Base-by-base conservation (phyloP, 2,797 vertebrate genomes). In the Mormyrops attenuatus region DNA sequence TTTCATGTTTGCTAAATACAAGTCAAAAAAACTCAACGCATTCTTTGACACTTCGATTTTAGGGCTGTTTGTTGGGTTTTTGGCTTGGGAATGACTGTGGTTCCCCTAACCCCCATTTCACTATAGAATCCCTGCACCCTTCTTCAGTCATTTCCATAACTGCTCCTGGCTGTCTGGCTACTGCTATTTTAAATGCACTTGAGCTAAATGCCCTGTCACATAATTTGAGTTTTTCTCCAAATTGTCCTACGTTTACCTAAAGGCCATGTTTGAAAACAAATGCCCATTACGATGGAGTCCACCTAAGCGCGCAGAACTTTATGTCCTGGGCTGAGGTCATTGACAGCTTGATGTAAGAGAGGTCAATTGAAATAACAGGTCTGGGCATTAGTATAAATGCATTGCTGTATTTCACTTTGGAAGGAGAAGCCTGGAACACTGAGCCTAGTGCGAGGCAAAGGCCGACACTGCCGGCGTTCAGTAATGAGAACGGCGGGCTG, bases 341-440 rank as follows among this genome's bases (percentile, higher is more conserved):
- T 97, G 96, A 96, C 96, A 97, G 95, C 96, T 96, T 96, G 96
- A 97, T 95, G 95, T 96, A 96, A 96, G 94, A 94, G 94, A 95
- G 95, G 96, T 96, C 96, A 97, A 96, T 97, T 96, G 96, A 96
- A 96, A 96, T 97, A 96, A 96, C 96, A 96, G 96, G 95, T 96
- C 96, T 96, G 95, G 94, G 95, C 95, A 96, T 96, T 95, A 95
- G 96, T 96, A 94, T 95, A 96, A 96, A 96, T 95, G 95, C 95
- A 94, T 93, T 94, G 93, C 94, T 96, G 95, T 95, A 94, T 96
- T 90, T 93, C 92, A 91, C 90, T 91, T 92, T 91, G 93, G 90
- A 88, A 91, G 90, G 92, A 92, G 92, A 93, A 91, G 92, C 91
- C 91, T 94, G 94, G 94, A 96, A 94, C 93, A 89, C 91, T 91